Percentiles rank a stretch among this genome's conserved stretches.
These are phyloP conservation scores for Drosophila sucinea DNA, from an alignment of 1,140 invertebrate species.

Conservation along the genomic window DNA sequence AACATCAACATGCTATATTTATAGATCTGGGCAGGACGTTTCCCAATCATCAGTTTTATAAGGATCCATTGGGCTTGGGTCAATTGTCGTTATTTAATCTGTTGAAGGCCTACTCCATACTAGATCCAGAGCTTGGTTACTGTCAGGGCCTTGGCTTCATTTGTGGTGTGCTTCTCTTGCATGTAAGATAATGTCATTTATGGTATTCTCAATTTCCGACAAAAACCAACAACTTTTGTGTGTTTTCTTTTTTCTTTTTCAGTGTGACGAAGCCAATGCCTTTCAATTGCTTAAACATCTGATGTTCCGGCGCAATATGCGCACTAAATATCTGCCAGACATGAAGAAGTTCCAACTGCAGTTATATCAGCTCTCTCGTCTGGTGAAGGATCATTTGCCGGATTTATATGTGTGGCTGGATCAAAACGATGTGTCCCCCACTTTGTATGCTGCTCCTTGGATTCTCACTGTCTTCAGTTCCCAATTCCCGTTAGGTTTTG, in stretches of 20 bases:
- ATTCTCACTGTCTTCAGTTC: constrained; percentile 97
- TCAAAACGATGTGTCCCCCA: constrained; percentile 94
- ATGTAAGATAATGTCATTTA: constrained; percentile 87
- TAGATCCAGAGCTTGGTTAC: constrained; percentile 97
- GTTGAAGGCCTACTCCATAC: constrained; percentile 96
- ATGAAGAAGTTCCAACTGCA: constrained; percentile 96
- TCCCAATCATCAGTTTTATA: constrained; percentile 96
- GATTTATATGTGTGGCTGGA: constrained; percentile 95
- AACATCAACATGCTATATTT: constrained; percentile 97
- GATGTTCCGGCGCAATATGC: constrained; percentile 94
- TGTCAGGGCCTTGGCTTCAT: constrained; percentile 98
- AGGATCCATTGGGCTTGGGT: constrained; percentile 92
- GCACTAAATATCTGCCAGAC: constrained; percentile 95
- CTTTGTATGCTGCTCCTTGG: constrained; percentile 97
- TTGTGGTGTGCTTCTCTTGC: constrained; percentile 95
- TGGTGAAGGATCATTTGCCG: constrained; percentile 94
- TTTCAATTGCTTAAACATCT: constrained; percentile 94
- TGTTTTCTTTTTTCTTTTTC: constrained; percentile 16
- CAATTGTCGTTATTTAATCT: constrained; percentile 97
- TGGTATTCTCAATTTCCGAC: too few species aligned
- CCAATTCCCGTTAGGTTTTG: constrained; percentile 97
- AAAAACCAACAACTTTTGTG: not conserved
- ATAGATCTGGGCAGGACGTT: constrained; percentile 94
- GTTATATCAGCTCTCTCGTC: constrained; percentile 96
- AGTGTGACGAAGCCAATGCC: constrained; percentile 95